These are phyloP conservation scores for Chlorocebus sabaeus DNA, from an alignment of 2,113 vertebrate genomes.

Conservation along the genomic window DNA sequence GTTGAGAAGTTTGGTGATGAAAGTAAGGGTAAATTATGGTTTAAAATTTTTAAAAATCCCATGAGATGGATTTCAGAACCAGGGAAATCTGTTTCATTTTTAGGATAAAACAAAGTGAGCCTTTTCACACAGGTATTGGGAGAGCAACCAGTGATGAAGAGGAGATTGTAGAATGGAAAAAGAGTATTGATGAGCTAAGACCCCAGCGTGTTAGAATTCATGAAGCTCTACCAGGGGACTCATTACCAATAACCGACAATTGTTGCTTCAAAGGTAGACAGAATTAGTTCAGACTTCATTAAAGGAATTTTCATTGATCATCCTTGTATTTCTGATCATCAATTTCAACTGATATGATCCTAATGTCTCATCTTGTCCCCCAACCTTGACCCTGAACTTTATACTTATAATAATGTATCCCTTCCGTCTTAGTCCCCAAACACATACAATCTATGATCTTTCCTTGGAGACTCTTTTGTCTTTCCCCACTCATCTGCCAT, in stretches of 20 bases:
- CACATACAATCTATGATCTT: not conserved
- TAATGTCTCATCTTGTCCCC: not conserved
- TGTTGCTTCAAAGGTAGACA: not conserved
- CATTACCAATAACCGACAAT: too few relatives aligned
- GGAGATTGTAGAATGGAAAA: not conserved
- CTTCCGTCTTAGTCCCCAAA: not conserved
- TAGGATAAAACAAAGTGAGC: not conserved
- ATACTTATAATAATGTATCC: not conserved
- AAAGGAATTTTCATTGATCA: not conserved
- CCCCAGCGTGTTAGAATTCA: not conserved
- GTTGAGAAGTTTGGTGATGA: not conserved
- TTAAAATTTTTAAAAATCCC: not conserved
- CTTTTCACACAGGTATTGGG: not conserved
- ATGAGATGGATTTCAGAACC: not conserved
- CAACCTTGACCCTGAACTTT: not conserved
- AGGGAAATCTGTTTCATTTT: not conserved
- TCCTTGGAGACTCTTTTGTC: not conserved
- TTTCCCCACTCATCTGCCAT: not conserved
- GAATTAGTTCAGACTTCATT: not conserved
- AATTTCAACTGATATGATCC: not conserved
- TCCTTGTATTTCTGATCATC: not conserved
- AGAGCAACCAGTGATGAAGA: not conserved
- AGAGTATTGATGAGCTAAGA: not conserved
- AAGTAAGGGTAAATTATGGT: not conserved
- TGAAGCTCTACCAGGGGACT: not conserved